Percentiles rank a stretch among this genome's conserved stretches.
phyloP scores from a whole-genome alignment of 2,797 vertebrate species.

The Pseudochirops corinnae region DNA sequence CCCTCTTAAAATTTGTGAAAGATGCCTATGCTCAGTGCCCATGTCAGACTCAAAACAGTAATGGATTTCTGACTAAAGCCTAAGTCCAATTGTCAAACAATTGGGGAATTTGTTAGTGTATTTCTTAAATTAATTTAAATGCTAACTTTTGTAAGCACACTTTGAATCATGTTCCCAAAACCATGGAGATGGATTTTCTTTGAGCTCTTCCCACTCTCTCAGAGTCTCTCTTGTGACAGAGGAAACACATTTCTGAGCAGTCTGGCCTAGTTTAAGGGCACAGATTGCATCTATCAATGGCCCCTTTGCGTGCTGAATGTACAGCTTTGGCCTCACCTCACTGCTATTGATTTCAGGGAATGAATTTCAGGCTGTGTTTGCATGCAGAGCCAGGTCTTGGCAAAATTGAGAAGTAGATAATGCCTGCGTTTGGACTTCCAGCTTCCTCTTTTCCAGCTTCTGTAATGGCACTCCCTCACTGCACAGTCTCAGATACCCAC shows the following conservation, averaged over 20 bases:
- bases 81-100: too few relatives aligned
- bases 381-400: background rate
- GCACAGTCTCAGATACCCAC: background rate
- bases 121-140: too few relatives aligned
- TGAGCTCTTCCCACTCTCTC: background rate
- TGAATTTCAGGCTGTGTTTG: background rate
- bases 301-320: background rate
- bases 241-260: background rate
- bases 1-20: too few relatives aligned
- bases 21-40: too few relatives aligned
- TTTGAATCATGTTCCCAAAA: background rate
- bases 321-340: background rate
- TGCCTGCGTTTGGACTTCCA: background rate
- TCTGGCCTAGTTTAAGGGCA: background rate
- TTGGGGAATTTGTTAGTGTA: too few relatives aligned
- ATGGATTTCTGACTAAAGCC: too few relatives aligned
- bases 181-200: background rate
- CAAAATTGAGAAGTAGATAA: background rate
- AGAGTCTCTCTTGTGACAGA: background rate
- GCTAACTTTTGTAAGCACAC: background rate
- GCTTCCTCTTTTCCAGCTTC: background rate
- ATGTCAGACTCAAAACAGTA: too few relatives aligned
- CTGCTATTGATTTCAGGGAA: background rate
- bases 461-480: background rate
- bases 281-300: conserved; percentile 2